Evolutionary conservation across 2,797 vertebrate genomes (phyloP).

Genomic region (Mus caroli): DNA sequence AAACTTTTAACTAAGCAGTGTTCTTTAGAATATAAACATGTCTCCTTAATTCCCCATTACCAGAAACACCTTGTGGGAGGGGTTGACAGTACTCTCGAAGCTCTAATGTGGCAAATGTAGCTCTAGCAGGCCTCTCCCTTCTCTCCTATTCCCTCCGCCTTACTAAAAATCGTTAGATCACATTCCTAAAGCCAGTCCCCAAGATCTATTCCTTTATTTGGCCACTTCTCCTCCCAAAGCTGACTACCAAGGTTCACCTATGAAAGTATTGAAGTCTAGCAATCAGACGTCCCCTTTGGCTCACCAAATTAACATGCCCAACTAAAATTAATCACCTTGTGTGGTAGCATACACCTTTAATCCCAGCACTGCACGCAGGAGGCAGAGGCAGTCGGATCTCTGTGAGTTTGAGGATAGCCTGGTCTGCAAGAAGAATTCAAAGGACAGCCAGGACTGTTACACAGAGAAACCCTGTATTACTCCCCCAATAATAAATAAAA

Average conservation of each 20-base stretch:
- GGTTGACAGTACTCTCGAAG: neutral
- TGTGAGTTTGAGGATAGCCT: neutral
- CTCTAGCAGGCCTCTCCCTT: neutral
- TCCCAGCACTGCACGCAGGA: neutral
- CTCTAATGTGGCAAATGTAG: neutral
- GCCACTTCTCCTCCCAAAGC: neutral
- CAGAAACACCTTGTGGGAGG: neutral
- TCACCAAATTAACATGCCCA: neutral
- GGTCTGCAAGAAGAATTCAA: neutral
- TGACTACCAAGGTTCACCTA: neutral
- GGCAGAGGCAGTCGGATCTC: neutral
- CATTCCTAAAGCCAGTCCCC: neutral
- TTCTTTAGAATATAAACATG: neutral
- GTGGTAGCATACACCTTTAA: neutral
- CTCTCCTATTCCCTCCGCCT: neutral
- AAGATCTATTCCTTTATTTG: neutral
- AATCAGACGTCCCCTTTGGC: neutral
- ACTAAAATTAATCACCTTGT: neutral
- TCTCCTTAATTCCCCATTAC: neutral
- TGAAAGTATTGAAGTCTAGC: neutral
- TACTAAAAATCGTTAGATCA: neutral
- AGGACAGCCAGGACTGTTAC: neutral
- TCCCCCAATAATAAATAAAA: no score
- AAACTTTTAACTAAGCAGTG: conserved; percentile 27
- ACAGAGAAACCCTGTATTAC: neutral